phyloP scores from a whole-genome alignment of 2,888 invertebrate genomes.

The Epirrita christyi region DNA sequence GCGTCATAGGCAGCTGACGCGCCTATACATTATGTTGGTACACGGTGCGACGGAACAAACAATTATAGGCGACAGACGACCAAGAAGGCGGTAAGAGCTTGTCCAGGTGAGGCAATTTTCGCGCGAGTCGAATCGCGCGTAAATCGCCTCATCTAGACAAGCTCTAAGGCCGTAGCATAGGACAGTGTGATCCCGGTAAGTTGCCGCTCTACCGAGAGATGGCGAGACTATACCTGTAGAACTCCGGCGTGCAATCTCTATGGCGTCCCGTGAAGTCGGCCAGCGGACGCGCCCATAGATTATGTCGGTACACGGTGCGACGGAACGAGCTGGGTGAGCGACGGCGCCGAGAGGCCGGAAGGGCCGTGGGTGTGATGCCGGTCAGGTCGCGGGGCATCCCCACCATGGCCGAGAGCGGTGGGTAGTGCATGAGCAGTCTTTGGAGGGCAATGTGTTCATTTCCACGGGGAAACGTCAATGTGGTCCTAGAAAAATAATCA shows the following conservation, averaged over 20 bases:
- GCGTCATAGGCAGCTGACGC: too few species aligned
- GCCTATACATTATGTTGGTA: too few species aligned
- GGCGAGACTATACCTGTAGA: constrained; percentile 86
- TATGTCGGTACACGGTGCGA: constrained; percentile 89
- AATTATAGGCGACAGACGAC: too few species aligned
- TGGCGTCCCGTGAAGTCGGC: constrained; percentile 89
- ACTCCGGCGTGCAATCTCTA: constrained; percentile 90
- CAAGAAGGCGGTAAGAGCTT: too few species aligned
- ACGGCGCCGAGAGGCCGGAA: constrained; percentile 51
- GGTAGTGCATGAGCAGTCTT: constrained; percentile 81
- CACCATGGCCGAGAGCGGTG: constrained; percentile 61
- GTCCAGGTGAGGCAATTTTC: too few species aligned
- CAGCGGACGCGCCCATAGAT: constrained; percentile 90
- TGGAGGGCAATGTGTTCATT: constrained; percentile 85
- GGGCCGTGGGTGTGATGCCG: constrained; percentile 44
- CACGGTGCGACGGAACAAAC: too few species aligned
- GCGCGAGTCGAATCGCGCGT: too few species aligned
- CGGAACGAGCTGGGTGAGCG: constrained; percentile 82
- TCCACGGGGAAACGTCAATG: constrained; percentile 85
- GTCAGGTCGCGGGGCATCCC: constrained; percentile 48
- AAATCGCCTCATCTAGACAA: too few species aligned
- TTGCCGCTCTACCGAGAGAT: not conserved
- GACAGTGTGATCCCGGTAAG: not conserved
- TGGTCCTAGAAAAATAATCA: constrained; percentile 83
- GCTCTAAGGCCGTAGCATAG: too few species aligned